phyloP scores from a whole-genome alignment of 1,140 invertebrate genomes.

The Ruditapes philippinarum region DNA sequence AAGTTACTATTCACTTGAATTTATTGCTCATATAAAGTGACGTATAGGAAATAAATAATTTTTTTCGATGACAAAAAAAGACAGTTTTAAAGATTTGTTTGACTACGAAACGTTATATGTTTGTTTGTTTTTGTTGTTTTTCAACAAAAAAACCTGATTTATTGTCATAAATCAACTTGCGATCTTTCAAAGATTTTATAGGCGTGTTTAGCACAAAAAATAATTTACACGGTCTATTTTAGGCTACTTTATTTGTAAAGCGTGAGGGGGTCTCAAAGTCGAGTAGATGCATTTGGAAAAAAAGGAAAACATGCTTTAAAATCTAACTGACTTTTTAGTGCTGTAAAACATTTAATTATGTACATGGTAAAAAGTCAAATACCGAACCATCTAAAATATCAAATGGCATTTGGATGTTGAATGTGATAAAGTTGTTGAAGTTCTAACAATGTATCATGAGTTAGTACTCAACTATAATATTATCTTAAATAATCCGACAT shows the following conservation, averaged over 20 bases:
- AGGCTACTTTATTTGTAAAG: neutral
- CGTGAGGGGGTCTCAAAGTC: neutral
- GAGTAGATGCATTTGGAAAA: no score
- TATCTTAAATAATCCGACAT: no score
- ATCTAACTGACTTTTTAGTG: no score
- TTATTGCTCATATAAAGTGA: slow-evolving; percentile 33
- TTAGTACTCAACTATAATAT: no score
- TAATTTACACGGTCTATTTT: neutral
- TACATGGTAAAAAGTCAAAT: no score
- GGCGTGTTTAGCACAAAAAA: neutral
- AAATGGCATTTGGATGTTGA: no score
- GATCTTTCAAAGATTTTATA: neutral
- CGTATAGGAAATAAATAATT: slow-evolving; percentile 13
- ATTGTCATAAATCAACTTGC: neutral
- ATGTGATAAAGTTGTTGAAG: no score
- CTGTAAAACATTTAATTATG: no score
- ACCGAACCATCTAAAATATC: no score
- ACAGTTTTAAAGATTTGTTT: neutral
- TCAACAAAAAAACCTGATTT: neutral
- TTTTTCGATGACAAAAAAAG: slow-evolving; percentile 2
- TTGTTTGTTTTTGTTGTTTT: no score
- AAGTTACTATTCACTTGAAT: neutral
- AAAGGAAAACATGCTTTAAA: no score
- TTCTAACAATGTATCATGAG: no score
- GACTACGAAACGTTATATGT: neutral